A percentile compares a stretch with the other conserved stretches of the same genome.
phyloP scores from a whole-genome alignment of 2,113 vertebrate genomes.

The Oreochromis niloticus region DNA sequence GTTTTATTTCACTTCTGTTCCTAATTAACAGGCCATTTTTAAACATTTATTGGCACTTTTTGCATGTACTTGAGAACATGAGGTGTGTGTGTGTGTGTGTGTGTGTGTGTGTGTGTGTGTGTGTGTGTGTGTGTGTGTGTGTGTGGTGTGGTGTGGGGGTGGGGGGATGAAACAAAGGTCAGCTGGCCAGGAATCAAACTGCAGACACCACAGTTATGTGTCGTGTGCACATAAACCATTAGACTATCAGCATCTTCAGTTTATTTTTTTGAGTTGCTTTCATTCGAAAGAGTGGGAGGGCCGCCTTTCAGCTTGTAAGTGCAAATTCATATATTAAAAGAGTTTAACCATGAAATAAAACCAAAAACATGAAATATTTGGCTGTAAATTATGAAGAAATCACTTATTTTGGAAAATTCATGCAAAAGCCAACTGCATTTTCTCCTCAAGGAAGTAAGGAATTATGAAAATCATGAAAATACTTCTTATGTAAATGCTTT shows the following conservation, averaged over 20 bases:
- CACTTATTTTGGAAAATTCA: background rate
- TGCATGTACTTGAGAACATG: background rate
- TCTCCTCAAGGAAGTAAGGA: background rate
- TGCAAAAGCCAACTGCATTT: background rate
- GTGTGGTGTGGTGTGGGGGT: no score
- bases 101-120: background rate
- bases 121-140: background rate
- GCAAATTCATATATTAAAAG: background rate
- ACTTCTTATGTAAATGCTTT: background rate
- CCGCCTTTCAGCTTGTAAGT: fast-evolving
- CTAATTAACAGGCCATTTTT: background rate
- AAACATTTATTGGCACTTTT: background rate
- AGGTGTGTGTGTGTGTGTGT: background rate
- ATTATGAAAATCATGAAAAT: background rate
- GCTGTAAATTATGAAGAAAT: background rate
- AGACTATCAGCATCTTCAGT: background rate
- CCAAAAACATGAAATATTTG: background rate
- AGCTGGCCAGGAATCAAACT: background rate
- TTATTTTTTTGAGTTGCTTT: background rate
- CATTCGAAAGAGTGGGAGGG: background rate
- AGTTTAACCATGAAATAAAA: background rate
- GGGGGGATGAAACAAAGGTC: background rate
- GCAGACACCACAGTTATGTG: background rate
- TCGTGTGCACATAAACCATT: background rate
- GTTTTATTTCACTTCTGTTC: background rate